phyloP scores from a whole-genome alignment of 2,888 invertebrate genomes.

The Allophyes oxyacanthae region DNA sequence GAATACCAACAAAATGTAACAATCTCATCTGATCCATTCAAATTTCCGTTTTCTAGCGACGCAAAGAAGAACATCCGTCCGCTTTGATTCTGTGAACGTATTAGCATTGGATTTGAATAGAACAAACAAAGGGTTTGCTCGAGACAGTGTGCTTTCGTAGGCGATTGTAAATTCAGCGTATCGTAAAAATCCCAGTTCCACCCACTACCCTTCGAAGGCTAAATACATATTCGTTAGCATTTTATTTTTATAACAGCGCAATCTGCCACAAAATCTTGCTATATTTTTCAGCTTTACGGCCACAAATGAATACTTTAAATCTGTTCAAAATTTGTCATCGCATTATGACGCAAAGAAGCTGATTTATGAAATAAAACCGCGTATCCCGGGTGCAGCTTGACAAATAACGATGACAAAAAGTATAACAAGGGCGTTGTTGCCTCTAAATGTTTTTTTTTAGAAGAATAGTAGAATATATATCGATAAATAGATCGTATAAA shows the following conservation, averaged over 20 bases:
- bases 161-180: slow-evolving; percentile 87
- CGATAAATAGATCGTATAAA: not conserved
- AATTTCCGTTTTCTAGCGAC: slow-evolving; percentile 78
- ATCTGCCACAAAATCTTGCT: slow-evolving; percentile 38
- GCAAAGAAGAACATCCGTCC: slow-evolving; percentile 84
- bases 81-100: slow-evolving; percentile 87
- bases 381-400: slow-evolving; percentile 43
- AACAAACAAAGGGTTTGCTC: slow-evolving; percentile 88
- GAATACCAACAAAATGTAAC: slow-evolving; percentile 66
- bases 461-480: slow-evolving; percentile 14
- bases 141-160: slow-evolving; percentile 87
- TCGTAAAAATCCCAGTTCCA: slow-evolving; percentile 80
- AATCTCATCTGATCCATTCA: slow-evolving; percentile 75
- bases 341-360: slow-evolving; percentile 44
- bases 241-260: slow-evolving; percentile 48
- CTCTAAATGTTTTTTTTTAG: slow-evolving; percentile 21
- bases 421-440: slow-evolving; percentile 34
- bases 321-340: slow-evolving; percentile 52
- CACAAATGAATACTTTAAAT: slow-evolving; percentile 43
- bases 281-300: slow-evolving; percentile 26
- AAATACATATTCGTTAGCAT: slow-evolving; percentile 53
- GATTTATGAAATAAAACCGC: slow-evolving; percentile 59
- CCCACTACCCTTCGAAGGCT: slow-evolving; percentile 55
- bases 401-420: slow-evolving; percentile 38
- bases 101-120: slow-evolving; percentile 89